Conservation (phyloP, 2,797 vertebrate genomes). For the Glyptemys insculpta region DNA sequence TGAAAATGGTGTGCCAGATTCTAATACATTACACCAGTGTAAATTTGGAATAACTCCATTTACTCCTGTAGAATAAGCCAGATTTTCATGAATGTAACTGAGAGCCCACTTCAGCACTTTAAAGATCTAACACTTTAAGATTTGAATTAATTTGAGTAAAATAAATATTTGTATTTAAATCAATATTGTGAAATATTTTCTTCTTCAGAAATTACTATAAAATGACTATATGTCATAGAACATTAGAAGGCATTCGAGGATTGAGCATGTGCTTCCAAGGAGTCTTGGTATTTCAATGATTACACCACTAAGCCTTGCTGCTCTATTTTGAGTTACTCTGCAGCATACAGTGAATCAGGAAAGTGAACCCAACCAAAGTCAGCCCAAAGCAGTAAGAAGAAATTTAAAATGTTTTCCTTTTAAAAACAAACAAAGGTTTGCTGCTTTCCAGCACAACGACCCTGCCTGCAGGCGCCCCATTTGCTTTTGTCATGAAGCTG, state of each 20-base stretch:
- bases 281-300: neutral
- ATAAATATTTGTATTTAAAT: neutral
- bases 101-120: neutral
- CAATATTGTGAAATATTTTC: neutral
- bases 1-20: neutral
- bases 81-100: neutral
- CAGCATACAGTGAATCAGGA: neutral
- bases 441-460: neutral
- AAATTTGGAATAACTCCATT: neutral
- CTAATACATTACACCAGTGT: neutral
- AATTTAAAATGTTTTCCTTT: neutral
- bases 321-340: neutral
- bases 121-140: neutral
- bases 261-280: neutral
- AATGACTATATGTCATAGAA: neutral
- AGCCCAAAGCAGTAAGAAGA: neutral
- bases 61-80: neutral
- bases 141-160: neutral
- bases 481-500: neutral
- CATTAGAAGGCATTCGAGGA: neutral
- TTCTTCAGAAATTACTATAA: neutral
- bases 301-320: fast-evolving
- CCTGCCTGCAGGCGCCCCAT: fast-evolving
- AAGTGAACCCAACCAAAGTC: neutral
- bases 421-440: neutral